These are phyloP conservation scores for Eueides isabella DNA, from an alignment of 1,140 invertebrate genomes.

Conservation along the genomic window DNA sequence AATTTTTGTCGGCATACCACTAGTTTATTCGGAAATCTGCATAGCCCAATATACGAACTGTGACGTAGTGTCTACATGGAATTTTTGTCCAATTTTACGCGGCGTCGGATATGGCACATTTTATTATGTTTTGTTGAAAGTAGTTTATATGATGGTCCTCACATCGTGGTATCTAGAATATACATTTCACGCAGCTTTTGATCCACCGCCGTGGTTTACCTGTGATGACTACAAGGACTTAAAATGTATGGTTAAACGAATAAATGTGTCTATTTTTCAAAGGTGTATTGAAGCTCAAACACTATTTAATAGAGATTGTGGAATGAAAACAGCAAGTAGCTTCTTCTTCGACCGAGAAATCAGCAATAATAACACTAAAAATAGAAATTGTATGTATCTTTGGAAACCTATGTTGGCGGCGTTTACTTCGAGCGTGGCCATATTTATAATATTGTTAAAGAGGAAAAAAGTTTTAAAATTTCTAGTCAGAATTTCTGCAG, in stretches of 20 bases:
- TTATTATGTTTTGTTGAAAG: slow-evolving; percentile 59
- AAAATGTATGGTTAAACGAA: slow-evolving; percentile 66
- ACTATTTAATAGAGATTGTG: slow-evolving; percentile 62
- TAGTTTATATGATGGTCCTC: slow-evolving; percentile 56
- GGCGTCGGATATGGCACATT: slow-evolving; percentile 59
- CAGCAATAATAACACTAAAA: slow-evolving; percentile 56
- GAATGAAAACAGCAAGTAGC: slow-evolving; percentile 66
- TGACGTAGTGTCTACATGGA: slow-evolving; percentile 61
- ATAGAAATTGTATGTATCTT: slow-evolving; percentile 43
- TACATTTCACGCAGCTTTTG: slow-evolving; percentile 56
- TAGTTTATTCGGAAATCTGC: slow-evolving; percentile 75
- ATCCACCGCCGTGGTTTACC: slow-evolving; percentile 66
- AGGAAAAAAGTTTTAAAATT: slow-evolving; percentile 58
- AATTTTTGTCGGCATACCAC: slow-evolving; percentile 66
- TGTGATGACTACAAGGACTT: slow-evolving; percentile 58
- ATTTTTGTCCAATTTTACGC: slow-evolving; percentile 67
- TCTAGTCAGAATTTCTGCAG: slow-evolving; percentile 46
- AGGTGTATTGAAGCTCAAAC: slow-evolving; percentile 65
- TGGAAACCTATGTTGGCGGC: slow-evolving; percentile 60
- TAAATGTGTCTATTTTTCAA: slow-evolving; percentile 67
- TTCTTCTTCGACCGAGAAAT: slow-evolving; percentile 67
- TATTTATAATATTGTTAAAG: slow-evolving; percentile 61
- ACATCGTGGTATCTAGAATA: slow-evolving; percentile 72
- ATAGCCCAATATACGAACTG: slow-evolving; percentile 70
- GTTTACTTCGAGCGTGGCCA: slow-evolving; percentile 35